Percentiles rank a stretch among this genome's conserved stretches.
phyloP scores from a whole-genome alignment of 2,113 vertebrate genomes.

The Microcebus griseorufus region DNA sequence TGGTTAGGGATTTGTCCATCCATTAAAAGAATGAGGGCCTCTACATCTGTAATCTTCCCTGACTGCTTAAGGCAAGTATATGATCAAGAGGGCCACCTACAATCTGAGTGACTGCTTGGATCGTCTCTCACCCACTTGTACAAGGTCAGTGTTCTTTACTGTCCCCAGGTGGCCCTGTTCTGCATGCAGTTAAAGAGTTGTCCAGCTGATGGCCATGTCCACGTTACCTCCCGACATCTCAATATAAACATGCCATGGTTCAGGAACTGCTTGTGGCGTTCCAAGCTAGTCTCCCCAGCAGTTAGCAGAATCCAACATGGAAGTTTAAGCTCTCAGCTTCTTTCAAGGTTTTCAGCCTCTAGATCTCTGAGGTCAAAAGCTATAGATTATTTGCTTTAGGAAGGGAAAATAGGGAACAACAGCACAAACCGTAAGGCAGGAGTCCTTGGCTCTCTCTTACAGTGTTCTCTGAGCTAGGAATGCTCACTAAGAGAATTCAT shows the following conservation, averaged over 20 bases:
- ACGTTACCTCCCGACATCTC: background rate
- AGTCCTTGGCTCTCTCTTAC: background rate
- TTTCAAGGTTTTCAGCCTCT: background rate
- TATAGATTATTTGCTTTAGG: background rate
- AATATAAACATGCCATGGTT: background rate
- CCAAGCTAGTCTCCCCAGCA: background rate
- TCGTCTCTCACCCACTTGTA: background rate
- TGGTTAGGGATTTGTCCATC: background rate
- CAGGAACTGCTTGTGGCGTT: background rate
- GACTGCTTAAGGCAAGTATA: background rate
- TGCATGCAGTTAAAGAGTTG: background rate
- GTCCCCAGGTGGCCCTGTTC: background rate
- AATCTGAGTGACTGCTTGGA: background rate
- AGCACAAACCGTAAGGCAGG: background rate
- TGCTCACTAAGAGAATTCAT: background rate
- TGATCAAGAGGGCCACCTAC: background rate
- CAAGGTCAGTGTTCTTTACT: background rate
- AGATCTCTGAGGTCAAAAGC: background rate
- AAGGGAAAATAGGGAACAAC: background rate
- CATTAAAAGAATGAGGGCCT: background rate
- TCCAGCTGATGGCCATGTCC: background rate
- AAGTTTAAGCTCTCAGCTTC: background rate
- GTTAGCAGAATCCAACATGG: background rate
- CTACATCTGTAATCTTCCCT: background rate
- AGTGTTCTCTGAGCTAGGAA: background rate